phyloP scores from a whole-genome alignment of 2,888 invertebrate species.

The Dynastes grantii region DNA sequence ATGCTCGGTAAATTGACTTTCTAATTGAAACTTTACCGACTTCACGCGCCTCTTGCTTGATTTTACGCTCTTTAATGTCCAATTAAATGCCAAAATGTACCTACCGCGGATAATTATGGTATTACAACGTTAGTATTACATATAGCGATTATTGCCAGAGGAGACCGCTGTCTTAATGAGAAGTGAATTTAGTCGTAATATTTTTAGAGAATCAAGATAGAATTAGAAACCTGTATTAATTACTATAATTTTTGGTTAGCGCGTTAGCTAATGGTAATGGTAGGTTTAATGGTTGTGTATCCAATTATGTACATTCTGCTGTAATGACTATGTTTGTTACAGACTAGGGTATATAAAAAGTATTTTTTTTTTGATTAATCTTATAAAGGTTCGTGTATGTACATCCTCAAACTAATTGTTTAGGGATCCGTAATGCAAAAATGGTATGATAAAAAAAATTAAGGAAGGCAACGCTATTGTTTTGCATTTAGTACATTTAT shows the following conservation, averaged over 20 bases:
- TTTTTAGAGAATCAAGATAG: background rate
- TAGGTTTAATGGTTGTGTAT: background rate
- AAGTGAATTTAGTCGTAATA: constrained; percentile 13
- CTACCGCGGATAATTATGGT: constrained; percentile 16
- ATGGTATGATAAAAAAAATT: no score
- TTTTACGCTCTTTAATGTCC: constrained; percentile 16
- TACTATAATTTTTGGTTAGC: constrained; percentile 7
- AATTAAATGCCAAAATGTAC: constrained; percentile 16
- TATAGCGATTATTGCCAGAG: background rate
- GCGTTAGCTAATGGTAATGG: constrained; percentile 6
- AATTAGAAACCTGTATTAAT: constrained; percentile 1
- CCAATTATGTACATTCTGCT: background rate
- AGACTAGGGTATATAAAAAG: no score
- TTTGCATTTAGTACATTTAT: no score
- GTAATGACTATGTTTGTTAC: background rate
- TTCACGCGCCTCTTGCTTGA: constrained; percentile 16
- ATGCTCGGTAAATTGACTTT: constrained; percentile 26
- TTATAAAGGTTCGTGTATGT: no score
- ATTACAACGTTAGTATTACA: background rate
- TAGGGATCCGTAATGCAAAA: no score
- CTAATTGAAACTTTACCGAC: constrained; percentile 7
- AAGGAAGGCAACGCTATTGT: no score
- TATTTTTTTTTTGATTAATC: no score
- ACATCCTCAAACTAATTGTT: no score
- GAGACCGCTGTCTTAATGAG: background rate